Base-by-base conservation (phyloP, 2,888 invertebrate genomes). In the Eledone cirrhosa region DNA sequence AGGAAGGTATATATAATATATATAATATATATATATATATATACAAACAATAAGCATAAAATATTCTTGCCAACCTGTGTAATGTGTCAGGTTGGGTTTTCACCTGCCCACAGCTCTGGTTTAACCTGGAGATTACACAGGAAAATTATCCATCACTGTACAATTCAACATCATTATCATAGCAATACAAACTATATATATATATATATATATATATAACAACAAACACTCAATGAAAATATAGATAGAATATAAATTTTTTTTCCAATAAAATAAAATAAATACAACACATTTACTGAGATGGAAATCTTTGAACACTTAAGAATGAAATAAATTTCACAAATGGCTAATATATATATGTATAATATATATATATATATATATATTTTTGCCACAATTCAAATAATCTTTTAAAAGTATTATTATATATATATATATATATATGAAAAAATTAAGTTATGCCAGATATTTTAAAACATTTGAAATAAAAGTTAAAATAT, bases 121-220 rank as follows among this genome's bases (percentile, higher is more conserved):
- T 72, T 72, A 72, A 72, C 72, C 72, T 72, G 72, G 31, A 72
- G 72, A 72, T 72, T 72, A 72, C 72, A 72, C 72, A 72, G 72
- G 72, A 72, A 72, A 72, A 72, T 72, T 72, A 72, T 72, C 72
- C 72, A 72, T 72, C 72, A 72, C 72, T 72, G 72, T 72, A 72
- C 72, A 72, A 72, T 72, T 72, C 31, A 69, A 33, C 19, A 41
- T 72, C 33, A 72, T 31, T 4, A 72, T 31, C 29, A 72, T 27
- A 65, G 27, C 65, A 65, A 67, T 33, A 67, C 29, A 29, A 67
- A 67, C 67, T 29, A 65, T 19, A n/a, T n/a, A n/a, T n/a, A n/a
- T n/a, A n/a, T n/a, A n/a, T n/a, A n/a, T n/a, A n/a, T n/a, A n/a
- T n/a, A n/a, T n/a, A 8, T 41, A 41, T 41, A 41, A 41, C 41